Evolutionary conservation across 1,140 invertebrate species (phyloP), one percentile per base, ranked within the genome.

Genomic region (Meloidogyne floridensis): DNA sequence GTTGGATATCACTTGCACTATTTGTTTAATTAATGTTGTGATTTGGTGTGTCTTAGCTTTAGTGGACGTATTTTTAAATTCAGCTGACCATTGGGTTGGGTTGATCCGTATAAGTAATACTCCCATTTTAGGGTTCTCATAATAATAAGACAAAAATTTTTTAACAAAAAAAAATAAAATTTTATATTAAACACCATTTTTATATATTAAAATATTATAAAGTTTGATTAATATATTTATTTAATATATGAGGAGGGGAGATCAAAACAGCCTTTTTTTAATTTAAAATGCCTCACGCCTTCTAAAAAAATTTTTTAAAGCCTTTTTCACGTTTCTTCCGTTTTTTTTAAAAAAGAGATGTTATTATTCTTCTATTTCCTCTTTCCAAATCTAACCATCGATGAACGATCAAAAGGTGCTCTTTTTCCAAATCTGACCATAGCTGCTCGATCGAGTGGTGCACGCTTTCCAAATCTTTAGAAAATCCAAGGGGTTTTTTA

Each of bases 391-490:
- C 59, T 65, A 15, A 69, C 75, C 56, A 77, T 77, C 18, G 75
- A 56, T 43, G 75, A 77, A 15, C 75, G 75, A 59, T 77, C 75
- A 56, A 77, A 54, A 56, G 75, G 75, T 10, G 75, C 75, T 47
- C 75, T 77, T n/a, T 77, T 77, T 56, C 75, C 75, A 56, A 77
- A 77, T n/a, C 75, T 56, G 15, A 65, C 13, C 15, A 77, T 65
- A 51, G 56, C 69, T 2, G 13, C 15, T 15, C 42, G 13, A 13
- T 42, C 32, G n/a, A 51, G 72, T 0, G 43, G 72, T 7, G 72
- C 72, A 6, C 59, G 59, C n/a, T 65, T 65, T 65, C 59, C 59
- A 65, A 65, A 65, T 65, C 59, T 65, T 65, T n/a, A 65, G n/a
- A 65, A 65, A 11, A 7, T 6, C 15, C 7, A 6, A 32, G 53